These are phyloP conservation scores for Chaenodraco wilsoni DNA, from an alignment of 2,797 vertebrate species.

Conservation along the genomic window DNA sequence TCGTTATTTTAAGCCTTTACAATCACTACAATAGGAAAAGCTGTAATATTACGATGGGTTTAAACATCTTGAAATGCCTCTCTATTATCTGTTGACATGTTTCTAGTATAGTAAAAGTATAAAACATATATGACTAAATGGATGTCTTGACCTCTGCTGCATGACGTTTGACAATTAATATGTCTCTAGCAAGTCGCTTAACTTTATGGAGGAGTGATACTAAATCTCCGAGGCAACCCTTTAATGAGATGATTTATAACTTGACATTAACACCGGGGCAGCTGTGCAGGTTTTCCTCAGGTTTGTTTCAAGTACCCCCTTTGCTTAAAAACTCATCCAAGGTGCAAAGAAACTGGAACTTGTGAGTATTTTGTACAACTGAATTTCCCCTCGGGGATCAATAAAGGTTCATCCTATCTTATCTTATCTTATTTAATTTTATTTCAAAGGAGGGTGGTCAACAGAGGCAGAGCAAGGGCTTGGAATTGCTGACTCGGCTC, in stretches of 20 bases:
- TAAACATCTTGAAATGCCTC: not conserved
- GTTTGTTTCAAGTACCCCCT: slow-evolving; percentile 34
- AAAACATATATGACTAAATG: not conserved
- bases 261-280: slow-evolving; percentile 26
- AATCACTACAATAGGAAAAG: not conserved
- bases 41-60: not conserved
- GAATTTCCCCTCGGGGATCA: too few species aligned
- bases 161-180: slow-evolving; percentile 2
- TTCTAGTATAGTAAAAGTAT: not conserved
- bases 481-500: slow-evolving; percentile 76
- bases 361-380: slow-evolving; percentile 38
- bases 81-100: not conserved
- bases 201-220: slow-evolving; percentile 15
- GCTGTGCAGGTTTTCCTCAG: slow-evolving; percentile 29
- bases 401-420: too few species aligned
- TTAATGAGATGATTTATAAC: slow-evolving; percentile 35
- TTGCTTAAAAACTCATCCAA: slow-evolving; percentile 45
- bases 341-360: slow-evolving; percentile 52
- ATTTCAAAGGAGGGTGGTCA: slow-evolving; percentile 66
- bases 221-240: slow-evolving; percentile 14
- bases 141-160: not conserved
- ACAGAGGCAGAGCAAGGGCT: slow-evolving; percentile 57
- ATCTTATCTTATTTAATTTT: slow-evolving; percentile 43
- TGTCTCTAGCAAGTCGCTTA: not conserved
- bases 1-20: not conserved